Conservation (phyloP, 53 echinoderm and acorn worm genomes). For the Crossaster papposus region DNA sequence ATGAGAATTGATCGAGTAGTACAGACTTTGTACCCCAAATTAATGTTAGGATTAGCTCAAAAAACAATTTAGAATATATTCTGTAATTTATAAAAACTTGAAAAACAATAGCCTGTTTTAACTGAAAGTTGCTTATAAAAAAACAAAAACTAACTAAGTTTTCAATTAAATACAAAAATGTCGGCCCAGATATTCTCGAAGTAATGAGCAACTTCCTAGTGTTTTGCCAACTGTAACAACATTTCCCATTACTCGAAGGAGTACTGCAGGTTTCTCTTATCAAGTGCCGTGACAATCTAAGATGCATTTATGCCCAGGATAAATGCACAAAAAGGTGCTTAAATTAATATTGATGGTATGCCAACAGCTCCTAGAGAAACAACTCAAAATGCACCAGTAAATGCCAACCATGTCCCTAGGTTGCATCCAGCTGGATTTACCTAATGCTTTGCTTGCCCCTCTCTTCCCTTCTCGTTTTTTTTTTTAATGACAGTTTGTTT, state of each 20-base stretch:
- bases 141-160: too few relatives aligned
- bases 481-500: background rate
- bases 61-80: too few relatives aligned
- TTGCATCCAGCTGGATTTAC: conserved; percentile 25
- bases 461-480: conserved; percentile 5
- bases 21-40: too few relatives aligned
- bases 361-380: background rate
- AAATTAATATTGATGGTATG: conserved; percentile 59
- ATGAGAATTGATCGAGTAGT: too few relatives aligned
- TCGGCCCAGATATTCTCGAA: background rate
- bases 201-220: background rate
- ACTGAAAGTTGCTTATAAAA: too few relatives aligned
- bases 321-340: conserved; percentile 37
- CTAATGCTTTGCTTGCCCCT: conserved; percentile 12
- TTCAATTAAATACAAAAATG: too few relatives aligned
- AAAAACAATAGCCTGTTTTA: too few relatives aligned
- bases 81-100: too few relatives aligned
- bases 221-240: conserved; percentile 51
- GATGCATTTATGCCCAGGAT: conserved; percentile 39
- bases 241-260: conserved; percentile 19
- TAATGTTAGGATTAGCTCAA: too few relatives aligned
- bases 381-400: conserved; percentile 24
- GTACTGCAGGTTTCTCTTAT: background rate
- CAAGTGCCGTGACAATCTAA: conserved; percentile 28
- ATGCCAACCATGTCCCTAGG: conserved; percentile 41